These are phyloP conservation scores for Dysmachus trigonus DNA, from an alignment of 2,888 invertebrate species.

Conservation along the genomic window DNA sequence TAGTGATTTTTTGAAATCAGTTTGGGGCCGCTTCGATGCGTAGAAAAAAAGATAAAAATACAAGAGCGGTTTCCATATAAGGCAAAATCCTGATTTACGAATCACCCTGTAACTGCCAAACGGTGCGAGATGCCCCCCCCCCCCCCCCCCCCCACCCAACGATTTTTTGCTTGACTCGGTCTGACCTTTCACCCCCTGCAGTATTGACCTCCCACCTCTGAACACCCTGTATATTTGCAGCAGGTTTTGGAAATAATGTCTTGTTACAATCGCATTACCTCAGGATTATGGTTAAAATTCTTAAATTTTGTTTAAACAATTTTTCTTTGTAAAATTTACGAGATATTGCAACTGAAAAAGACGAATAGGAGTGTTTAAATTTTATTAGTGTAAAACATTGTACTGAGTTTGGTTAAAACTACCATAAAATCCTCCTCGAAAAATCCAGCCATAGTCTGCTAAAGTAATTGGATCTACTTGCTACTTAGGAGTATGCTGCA, in stretches of 20 bases:
- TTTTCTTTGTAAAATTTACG: background rate
- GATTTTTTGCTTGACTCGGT: too few species aligned
- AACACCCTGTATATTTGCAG: too few species aligned
- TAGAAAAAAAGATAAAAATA: too few species aligned
- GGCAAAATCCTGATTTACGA: too few species aligned
- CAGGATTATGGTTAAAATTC: background rate
- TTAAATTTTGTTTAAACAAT: background rate
- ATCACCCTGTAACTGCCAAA: too few species aligned
- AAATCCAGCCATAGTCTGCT: background rate
- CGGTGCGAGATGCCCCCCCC: too few species aligned
- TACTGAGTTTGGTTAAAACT: background rate
- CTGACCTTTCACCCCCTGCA: too few species aligned
- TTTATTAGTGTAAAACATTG: background rate
- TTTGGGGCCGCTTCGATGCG: too few species aligned
- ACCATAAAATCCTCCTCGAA: background rate
- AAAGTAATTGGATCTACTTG: background rate
- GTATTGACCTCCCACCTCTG: too few species aligned
- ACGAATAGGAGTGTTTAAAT: background rate
- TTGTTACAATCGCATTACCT: background rate
- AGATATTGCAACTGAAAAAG: background rate
- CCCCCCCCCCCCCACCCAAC: too few species aligned
- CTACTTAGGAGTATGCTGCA: background rate
- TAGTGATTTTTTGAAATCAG: too few species aligned
- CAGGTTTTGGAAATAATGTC: background rate
- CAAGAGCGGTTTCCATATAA: too few species aligned